Base-by-base conservation (phyloP, 2,797 vertebrate species). In the Babyrousa celebensis region DNA sequence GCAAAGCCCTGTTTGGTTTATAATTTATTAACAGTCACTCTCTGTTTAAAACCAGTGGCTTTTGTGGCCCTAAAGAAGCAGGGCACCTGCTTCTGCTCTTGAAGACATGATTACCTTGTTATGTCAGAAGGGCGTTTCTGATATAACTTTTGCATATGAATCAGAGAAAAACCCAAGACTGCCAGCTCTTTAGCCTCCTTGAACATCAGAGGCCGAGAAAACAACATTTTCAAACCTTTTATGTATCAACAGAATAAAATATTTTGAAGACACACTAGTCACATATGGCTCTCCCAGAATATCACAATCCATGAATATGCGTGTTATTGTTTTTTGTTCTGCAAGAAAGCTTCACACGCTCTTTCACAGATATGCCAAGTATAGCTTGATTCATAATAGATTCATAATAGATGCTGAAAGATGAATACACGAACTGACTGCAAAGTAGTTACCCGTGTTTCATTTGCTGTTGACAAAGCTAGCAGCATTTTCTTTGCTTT, bases 291-390 rank as follows among this genome's bases (percentile, higher is more conserved):
- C 32, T 82, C 89, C 96, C 97, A 98, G 97, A 98, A 98, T 96
- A 98, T 95, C 95, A 84, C 94, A 93, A 84, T 89, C 89, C 40
- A 96, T 91, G 90, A 96, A 89, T 17, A 71, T 96, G 93, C 91
- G 95, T 97, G 97, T 97, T 97, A 97, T 98, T 98, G 97, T 98
- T 97, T 98, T 97, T 95, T 96, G 97, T 97, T 97, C 80, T 93
- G 94, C 83, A 86, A 88, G 96, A 96, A 98, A 98, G 82, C 95
- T 97, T 96, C 82, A 92, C 3, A 97, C 87, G 86, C 74, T 95
- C 97, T 97, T 98, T 94, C 87, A 89, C 94, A 98, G 96, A 78
- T 98, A 77, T 93, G 94, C 0, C 5, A 97, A 95, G 93, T 84
- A 78, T 75, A 97, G 82, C 15, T 97, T 94, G 96, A 98, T 97